These are phyloP conservation scores for Trichopria drosophilae DNA, from an alignment of 2,888 invertebrate species.

Conservation along the genomic window DNA sequence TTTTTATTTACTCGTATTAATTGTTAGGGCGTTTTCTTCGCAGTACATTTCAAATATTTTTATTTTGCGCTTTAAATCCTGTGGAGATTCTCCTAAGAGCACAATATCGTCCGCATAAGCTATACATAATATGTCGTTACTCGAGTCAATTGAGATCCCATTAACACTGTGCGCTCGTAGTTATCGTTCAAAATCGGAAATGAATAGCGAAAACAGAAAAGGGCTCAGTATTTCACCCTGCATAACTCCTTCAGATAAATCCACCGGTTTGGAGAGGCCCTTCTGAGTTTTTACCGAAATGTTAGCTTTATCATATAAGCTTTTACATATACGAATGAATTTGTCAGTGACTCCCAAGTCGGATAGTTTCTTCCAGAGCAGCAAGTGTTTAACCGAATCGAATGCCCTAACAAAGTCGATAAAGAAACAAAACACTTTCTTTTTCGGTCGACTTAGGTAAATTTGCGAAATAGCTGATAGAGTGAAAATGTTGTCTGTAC, in stretches of 20 bases:
- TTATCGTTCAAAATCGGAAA: slow-evolving; percentile 34
- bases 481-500: slow-evolving; percentile 32
- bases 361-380: too few species aligned
- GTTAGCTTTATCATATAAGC: slow-evolving; percentile 19
- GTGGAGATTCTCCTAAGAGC: slow-evolving; percentile 15
- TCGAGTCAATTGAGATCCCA: too few species aligned
- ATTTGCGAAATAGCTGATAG: slow-evolving; percentile 22
- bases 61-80: slow-evolving; percentile 13
- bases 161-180: too few species aligned
- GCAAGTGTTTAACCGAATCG: slow-evolving; percentile 25
- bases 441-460: slow-evolving; percentile 12
- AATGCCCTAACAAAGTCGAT: slow-evolving; percentile 29
- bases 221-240: slow-evolving; percentile 31
- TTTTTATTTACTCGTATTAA: slow-evolving; percentile 21
- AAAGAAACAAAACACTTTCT: slow-evolving; percentile 28
- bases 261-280: slow-evolving; percentile 23
- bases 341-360: slow-evolving; percentile 29
- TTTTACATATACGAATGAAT: slow-evolving; percentile 24
- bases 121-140: too few species aligned
- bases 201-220: slow-evolving; percentile 26
- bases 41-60: slow-evolving; percentile 19
- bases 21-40: slow-evolving; percentile 9
- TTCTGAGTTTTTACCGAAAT: slow-evolving; percentile 18
- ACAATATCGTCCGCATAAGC: too few species aligned
- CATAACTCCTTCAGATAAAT: slow-evolving; percentile 23